Percentiles rank a stretch among this genome's conserved stretches.
Conservation (phyloP, 1,140 invertebrate species). For the Papilio polyxenes region DNA sequence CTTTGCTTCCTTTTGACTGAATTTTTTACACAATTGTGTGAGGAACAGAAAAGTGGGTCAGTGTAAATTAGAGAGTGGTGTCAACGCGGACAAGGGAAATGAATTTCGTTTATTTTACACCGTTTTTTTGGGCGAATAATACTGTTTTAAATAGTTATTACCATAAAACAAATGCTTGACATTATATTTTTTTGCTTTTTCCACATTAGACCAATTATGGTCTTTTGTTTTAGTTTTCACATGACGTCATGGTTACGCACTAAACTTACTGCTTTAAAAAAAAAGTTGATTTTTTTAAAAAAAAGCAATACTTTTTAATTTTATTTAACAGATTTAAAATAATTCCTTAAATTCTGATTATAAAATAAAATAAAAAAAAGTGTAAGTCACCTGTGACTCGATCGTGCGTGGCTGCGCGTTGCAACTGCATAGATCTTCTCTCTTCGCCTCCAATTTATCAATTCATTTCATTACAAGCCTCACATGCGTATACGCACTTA, state of each 20-base stretch:
- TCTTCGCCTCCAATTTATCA: slow-evolving; percentile 3
- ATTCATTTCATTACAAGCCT: slow-evolving; percentile 27
- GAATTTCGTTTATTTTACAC: slow-evolving; percentile 9
- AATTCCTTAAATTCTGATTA: background rate
- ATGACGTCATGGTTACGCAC: background rate
- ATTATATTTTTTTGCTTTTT: background rate
- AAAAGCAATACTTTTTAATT: too few species aligned
- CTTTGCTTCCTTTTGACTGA: slow-evolving; percentile 20
- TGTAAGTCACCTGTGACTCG: slow-evolving; percentile 4
- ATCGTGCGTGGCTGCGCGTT: slow-evolving; percentile 20
- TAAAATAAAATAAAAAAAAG: background rate
- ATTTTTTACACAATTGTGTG: slow-evolving; percentile 29
- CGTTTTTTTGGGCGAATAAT: slow-evolving; percentile 2
- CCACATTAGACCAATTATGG: background rate
- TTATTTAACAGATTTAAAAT: background rate
- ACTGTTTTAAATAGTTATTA: background rate
- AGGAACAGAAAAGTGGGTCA: slow-evolving; percentile 28
- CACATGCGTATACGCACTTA: slow-evolving; percentile 31
- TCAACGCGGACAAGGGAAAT: slow-evolving; percentile 25
- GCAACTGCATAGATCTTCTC: slow-evolving; percentile 32
- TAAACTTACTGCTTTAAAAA: too few species aligned
- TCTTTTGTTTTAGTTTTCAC: background rate
- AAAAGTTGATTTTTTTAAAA: too few species aligned
- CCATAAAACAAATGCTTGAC: background rate
- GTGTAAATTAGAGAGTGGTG: slow-evolving; percentile 32